These are phyloP conservation scores for Eospalax fontanierii DNA, from an alignment of 2,797 vertebrate species.

Conservation along the genomic window DNA sequence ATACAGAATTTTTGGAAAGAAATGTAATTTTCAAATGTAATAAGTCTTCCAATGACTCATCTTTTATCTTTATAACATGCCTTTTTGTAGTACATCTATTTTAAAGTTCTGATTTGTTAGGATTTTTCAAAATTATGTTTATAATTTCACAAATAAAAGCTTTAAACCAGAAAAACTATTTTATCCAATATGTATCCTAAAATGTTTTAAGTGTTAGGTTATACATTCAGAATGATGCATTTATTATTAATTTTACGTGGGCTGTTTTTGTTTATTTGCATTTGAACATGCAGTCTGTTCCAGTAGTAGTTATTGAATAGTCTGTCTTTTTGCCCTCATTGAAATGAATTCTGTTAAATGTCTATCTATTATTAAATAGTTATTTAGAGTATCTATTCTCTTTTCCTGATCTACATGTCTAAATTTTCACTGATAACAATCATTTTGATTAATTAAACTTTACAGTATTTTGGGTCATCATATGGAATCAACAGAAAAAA, in stretches of 20 bases:
- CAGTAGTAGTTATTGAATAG: not conserved
- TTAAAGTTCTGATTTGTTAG: not conserved
- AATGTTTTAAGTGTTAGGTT: not conserved
- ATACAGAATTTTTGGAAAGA: not conserved
- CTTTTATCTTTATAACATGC: too few relatives aligned
- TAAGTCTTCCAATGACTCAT: not conserved
- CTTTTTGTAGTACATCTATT: too few relatives aligned
- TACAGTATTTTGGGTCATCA: not conserved
- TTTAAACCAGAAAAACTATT: not conserved
- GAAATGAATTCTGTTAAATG: not conserved
- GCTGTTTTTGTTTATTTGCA: not conserved
- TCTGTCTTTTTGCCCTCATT: not conserved
- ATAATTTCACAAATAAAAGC: not conserved
- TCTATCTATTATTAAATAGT: not conserved
- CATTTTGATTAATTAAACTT: not conserved
- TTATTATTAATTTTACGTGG: not conserved
- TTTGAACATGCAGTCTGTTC: not conserved
- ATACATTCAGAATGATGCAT: not conserved
- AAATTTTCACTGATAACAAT: not conserved
- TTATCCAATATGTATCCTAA: not conserved
- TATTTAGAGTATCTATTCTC: not conserved
- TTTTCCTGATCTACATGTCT: not conserved
- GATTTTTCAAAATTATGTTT: not conserved
- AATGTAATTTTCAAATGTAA: not conserved
- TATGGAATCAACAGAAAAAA: not conserved